A percentile compares a stretch with the other conserved stretches of the same genome.
Conservation (phyloP, 2,113 vertebrate genomes). For the Cyrtonyx montezumae region DNA sequence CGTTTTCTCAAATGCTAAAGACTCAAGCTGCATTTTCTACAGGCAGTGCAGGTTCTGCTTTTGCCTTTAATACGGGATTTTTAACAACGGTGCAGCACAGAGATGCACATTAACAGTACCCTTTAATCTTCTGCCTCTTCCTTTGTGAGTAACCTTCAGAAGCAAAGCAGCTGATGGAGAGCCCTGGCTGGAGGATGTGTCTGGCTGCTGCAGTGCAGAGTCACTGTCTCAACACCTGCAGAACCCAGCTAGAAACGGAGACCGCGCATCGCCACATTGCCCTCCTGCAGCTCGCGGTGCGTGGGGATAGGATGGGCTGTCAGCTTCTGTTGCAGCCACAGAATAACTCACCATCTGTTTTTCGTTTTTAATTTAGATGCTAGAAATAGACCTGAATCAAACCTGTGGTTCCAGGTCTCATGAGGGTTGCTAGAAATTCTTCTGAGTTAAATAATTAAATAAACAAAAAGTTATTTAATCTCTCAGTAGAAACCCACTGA, state of each 20-base stretch:
- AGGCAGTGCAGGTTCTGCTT: background rate
- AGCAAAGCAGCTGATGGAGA: background rate
- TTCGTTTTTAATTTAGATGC: slow-evolving; percentile 45
- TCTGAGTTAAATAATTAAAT: slow-evolving; percentile 44
- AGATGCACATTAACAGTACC: background rate
- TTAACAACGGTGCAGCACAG: background rate
- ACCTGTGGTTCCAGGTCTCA: background rate
- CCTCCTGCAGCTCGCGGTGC: background rate
- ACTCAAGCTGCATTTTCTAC: background rate
- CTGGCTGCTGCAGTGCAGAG: slow-evolving; percentile 14
- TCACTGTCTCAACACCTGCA: slow-evolving; percentile 31
- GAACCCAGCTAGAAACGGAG: background rate
- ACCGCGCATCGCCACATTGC: background rate
- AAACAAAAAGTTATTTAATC: slow-evolving; percentile 21
- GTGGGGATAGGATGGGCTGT: slow-evolving; percentile 17
- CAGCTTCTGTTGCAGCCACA: slow-evolving; percentile 34
- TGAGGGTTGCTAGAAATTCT: background rate
- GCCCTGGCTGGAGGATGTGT: background rate
- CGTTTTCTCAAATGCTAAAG: background rate
- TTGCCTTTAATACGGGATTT: background rate
- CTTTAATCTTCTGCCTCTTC: slow-evolving; percentile 1
- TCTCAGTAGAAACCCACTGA: background rate
- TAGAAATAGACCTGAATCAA: background rate
- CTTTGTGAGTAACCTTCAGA: slow-evolving; percentile 30
- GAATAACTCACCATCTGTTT: slow-evolving; percentile 42